Evolutionary conservation across 2,888 invertebrate genomes (phyloP).

Genomic region (Catocala sponsa): DNA sequence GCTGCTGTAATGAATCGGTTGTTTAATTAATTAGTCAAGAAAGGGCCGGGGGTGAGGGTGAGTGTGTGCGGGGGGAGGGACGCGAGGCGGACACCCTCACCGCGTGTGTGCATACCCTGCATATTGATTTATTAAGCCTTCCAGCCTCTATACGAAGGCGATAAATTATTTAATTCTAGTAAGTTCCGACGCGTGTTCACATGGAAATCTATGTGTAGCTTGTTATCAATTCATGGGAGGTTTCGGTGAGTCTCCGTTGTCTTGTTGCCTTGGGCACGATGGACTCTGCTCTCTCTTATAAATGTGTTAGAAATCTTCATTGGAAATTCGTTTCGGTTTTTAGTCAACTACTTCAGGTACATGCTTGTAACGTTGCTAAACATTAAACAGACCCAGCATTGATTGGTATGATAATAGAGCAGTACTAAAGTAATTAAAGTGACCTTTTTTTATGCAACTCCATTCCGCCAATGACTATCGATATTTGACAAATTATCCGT

Average conservation of each 20-base stretch:
- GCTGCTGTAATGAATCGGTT: slow-evolving; percentile 91
- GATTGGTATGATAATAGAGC: too few species aligned
- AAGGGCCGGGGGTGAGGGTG: slow-evolving; percentile 70
- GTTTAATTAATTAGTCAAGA: slow-evolving; percentile 92
- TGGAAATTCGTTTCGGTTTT: too few species aligned
- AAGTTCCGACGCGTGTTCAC: slow-evolving; percentile 78
- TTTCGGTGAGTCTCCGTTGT: slow-evolving; percentile 33
- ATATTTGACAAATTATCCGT: too few species aligned
- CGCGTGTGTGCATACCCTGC: slow-evolving; percentile 84
- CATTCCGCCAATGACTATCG: too few species aligned
- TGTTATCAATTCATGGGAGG: slow-evolving; percentile 33
- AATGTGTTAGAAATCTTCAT: too few species aligned
- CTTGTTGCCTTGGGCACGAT: slow-evolving; percentile 16
- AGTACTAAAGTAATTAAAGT: too few species aligned
- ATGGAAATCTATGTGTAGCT: slow-evolving; percentile 52
- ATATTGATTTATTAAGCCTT: slow-evolving; percentile 87
- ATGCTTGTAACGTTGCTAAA: too few species aligned
- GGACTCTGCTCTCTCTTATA: not conserved
- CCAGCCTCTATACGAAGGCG: slow-evolving; percentile 72
- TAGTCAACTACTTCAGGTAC: too few species aligned
- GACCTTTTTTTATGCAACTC: too few species aligned
- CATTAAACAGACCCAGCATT: too few species aligned
- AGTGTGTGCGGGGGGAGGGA: slow-evolving; percentile 28
- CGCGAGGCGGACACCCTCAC: slow-evolving; percentile 52
- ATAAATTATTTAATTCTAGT: slow-evolving; percentile 86